Conservation (phyloP, 1,140 invertebrate species). For the Popillia japonica region DNA sequence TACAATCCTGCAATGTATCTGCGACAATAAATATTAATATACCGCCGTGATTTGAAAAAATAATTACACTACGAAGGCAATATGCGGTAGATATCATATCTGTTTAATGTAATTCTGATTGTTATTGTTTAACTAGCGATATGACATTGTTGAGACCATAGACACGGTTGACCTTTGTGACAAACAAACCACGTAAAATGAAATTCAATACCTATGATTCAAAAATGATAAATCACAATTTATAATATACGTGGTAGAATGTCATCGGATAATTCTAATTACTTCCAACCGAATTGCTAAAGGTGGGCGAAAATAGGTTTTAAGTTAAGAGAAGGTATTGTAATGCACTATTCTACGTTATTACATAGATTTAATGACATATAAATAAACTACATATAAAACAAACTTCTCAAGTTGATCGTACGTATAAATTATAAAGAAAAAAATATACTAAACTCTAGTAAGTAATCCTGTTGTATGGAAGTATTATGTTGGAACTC, state of each 20-base stretch:
- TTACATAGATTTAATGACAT: too few species aligned
- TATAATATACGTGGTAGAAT: not conserved
- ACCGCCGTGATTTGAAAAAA: not conserved
- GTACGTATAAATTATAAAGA: too few species aligned
- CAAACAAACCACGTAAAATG: not conserved
- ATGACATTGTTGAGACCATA: not conserved
- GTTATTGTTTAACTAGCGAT: not conserved
- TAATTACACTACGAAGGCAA: not conserved
- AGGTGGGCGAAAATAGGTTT: too few species aligned
- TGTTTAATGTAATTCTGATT: conserved; percentile 10
- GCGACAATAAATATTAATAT: conserved; percentile 1
- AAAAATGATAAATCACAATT: too few species aligned
- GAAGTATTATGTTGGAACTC: too few species aligned
- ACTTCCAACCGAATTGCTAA: too few species aligned
- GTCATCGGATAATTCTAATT: not conserved
- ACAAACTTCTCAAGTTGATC: too few species aligned
- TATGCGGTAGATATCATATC: conserved; percentile 3
- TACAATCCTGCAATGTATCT: not conserved
- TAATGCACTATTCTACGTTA: too few species aligned
- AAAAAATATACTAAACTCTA: too few species aligned
- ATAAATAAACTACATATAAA: too few species aligned
- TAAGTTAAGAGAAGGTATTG: too few species aligned
- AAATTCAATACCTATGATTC: not conserved
- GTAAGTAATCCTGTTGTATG: too few species aligned
- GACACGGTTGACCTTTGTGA: not conserved